A percentile compares a stretch with the other conserved stretches of the same genome.
phyloP scores from a whole-genome alignment of 2,797 vertebrate genomes.

The Melanotaenia trifasciata region DNA sequence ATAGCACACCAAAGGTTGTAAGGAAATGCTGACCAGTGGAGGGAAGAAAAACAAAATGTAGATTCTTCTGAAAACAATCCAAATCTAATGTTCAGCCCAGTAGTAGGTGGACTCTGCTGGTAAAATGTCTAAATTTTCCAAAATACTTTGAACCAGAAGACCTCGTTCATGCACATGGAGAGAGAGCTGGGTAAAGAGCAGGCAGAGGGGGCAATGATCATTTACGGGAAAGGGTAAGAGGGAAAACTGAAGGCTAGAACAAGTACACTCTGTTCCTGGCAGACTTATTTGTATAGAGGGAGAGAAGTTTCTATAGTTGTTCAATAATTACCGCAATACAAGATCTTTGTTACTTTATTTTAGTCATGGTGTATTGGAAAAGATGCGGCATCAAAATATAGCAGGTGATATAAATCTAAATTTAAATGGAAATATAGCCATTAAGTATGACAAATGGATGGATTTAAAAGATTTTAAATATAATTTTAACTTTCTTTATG shows the following conservation, averaged over 20 bases:
- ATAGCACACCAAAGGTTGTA: not conserved
- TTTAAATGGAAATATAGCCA: not conserved
- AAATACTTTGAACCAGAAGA: not conserved
- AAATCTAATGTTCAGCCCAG: not conserved
- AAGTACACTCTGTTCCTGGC: not conserved
- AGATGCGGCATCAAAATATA: no score
- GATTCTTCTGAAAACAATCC: not conserved
- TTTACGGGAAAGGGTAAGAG: constrained; percentile 16
- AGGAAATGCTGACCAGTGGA: not conserved
- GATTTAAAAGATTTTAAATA: not conserved
- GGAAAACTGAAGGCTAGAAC: not conserved
- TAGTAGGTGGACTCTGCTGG: constrained; percentile 8
- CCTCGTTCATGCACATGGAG: not conserved
- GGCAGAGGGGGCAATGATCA: not conserved
- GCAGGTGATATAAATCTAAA: not conserved
- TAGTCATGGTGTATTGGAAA: not conserved
- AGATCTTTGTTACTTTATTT: not conserved
- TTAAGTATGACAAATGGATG: not conserved
- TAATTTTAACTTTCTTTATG: not conserved
- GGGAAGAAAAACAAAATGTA: constrained; percentile 1
- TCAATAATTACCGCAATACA: not conserved
- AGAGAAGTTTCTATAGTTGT: not conserved
- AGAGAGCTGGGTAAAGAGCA: not conserved
- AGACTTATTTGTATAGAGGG: not conserved
- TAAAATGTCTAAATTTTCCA: constrained; percentile 14